phyloP scores from a whole-genome alignment of 2,113 vertebrate species.

The Pelvicachromis taeniatus region DNA sequence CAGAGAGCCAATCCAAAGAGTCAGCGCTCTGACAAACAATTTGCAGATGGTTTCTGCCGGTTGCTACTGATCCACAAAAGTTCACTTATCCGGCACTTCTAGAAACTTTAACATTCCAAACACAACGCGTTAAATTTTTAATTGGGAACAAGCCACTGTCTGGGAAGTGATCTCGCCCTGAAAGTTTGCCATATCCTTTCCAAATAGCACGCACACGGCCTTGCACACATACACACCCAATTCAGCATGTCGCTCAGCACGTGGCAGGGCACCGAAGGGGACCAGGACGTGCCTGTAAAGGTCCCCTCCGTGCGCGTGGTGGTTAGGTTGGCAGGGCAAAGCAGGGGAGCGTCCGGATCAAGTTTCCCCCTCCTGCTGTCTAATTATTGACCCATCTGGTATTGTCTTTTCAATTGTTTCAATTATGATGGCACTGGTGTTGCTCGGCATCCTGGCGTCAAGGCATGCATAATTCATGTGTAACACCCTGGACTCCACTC shows the following conservation, averaged over 20 bases:
- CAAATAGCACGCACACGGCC: background rate
- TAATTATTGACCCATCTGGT: constrained; percentile 78
- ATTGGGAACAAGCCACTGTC: background rate
- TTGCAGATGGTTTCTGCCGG: background rate
- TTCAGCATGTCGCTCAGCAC: constrained; percentile 9
- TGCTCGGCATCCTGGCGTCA: constrained; percentile 73
- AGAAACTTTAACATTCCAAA: background rate
- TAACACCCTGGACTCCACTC: constrained; percentile 72
- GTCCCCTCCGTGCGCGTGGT: constrained; percentile 43
- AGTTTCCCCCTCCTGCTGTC: constrained; percentile 71
- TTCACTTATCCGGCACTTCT: constrained; percentile 6
- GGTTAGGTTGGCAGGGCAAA: constrained; percentile 55
- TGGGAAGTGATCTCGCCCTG: background rate
- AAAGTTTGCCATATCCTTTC: background rate
- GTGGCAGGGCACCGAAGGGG: constrained; percentile 21
- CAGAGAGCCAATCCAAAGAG: constrained; percentile 73
- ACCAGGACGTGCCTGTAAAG: constrained; percentile 43
- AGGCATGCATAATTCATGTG: constrained; percentile 77
- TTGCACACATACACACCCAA: background rate
- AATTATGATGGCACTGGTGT: constrained; percentile 79
- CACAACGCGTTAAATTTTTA: background rate
- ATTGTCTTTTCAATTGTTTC: constrained; percentile 81
- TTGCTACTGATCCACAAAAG: constrained; percentile 1
- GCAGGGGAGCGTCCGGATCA: constrained; percentile 66
- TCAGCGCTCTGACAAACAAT: constrained; percentile 74